Base-by-base conservation (phyloP, 2,888 invertebrate genomes). In the Drosophila acutilabella region DNA sequence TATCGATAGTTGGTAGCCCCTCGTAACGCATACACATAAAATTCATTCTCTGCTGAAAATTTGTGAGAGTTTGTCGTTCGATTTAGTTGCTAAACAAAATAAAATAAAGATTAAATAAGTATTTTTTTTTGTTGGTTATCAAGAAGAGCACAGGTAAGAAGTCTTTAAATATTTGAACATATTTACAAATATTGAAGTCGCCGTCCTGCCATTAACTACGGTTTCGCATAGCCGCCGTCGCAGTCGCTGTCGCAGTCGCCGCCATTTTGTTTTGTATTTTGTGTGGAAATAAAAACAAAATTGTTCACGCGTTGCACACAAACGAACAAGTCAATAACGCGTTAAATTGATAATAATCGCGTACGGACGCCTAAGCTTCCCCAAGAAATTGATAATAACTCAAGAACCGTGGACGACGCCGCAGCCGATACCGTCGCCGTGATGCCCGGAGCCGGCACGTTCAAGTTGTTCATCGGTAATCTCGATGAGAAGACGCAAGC, bases 381-480 rank as follows among this genome's bases (percentile, higher is more conserved):
- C 70, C 62, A 69, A 74, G 61, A 70, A 61, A 72, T 78, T 66
- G 51, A 79, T 65, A 30, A 62, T 71, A 88, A 88, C 74, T 69
- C 47, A 73, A 76, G 70, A 88, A 83, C 86, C 83, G 83, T 84
- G 83, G 83, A 84, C 67, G 83, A 86, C 80, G 76, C 80, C 89
- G 83, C 74, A 76, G 82, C 74, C 68, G 88, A 81, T 59, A 66
- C 72, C 83, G 89, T 60, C 89, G 89, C 87, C 87, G 87, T 81
- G 77, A 97, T 97, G 97, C 97, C 97, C 94, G 97, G 96, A 94
- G 96, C 96, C 94, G 97, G 97, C 93, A 97, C 97, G 91, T 97
- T 97, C 95, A 98, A 98, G 94, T 96, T 99, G 93, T 99, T 99
- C 95, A 97, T 99, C 94, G 99, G 99, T 92, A 98, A 98, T 94